Percentiles rank a stretch among this genome's conserved stretches.
These are phyloP conservation scores for Thysanoteuthis rhombus DNA, from an alignment of 2,888 invertebrate species.

Conservation along the genomic window DNA sequence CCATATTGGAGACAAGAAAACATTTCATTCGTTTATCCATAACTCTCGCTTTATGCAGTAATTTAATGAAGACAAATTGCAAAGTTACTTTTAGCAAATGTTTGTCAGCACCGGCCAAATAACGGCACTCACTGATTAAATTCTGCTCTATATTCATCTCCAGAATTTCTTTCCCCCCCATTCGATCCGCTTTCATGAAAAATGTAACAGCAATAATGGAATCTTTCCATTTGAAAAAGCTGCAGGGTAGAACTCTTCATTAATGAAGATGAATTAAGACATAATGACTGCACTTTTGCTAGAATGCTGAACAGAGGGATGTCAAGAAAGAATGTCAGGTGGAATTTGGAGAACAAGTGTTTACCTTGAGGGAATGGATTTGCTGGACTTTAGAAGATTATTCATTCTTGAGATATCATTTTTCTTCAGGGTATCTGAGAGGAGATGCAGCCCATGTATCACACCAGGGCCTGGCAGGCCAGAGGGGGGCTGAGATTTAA, in stretches of 20 bases:
- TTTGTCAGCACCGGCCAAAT: neutral
- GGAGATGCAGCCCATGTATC: no score
- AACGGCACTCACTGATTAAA: neutral
- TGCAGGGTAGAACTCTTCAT: neutral
- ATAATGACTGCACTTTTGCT: neutral
- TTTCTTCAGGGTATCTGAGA: no score
- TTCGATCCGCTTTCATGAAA: neutral
- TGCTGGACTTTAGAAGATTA: no score
- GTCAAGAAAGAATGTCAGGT: no score
- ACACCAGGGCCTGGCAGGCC: no score
- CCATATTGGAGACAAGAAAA: neutral
- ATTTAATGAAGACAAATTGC: neutral
- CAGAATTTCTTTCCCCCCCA: neutral
- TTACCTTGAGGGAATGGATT: no score
- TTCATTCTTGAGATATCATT: no score
- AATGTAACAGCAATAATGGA: neutral
- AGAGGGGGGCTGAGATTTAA: no score
- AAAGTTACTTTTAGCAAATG: neutral
- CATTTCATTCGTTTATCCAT: neutral
- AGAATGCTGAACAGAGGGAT: no score
- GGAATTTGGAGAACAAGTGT: no score
- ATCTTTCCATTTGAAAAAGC: neutral
- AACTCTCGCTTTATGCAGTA: neutral
- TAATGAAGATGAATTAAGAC: neutral
- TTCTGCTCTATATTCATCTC: neutral